phyloP scores from a whole-genome alignment of 2,797 vertebrate genomes.

The Enteromius radiatus region DNA sequence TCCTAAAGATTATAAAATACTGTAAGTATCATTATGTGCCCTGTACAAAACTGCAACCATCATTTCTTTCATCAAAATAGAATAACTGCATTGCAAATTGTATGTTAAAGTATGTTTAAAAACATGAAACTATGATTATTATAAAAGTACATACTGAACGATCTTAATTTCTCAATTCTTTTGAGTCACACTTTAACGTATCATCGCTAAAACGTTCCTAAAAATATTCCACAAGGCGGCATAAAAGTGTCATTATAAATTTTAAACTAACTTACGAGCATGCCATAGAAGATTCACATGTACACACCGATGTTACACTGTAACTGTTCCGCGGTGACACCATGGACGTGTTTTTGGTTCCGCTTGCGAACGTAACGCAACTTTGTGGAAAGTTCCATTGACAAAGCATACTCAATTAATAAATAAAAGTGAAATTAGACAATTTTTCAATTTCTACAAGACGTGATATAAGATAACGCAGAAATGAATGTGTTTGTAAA shows the following conservation, averaged over 20 bases:
- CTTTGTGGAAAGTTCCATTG: neutral
- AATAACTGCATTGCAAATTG: neutral
- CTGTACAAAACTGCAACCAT: neutral
- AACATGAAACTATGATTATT: neutral
- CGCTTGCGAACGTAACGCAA: neutral
- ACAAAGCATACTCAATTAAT: neutral
- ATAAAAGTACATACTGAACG: neutral
- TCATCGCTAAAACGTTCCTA: neutral
- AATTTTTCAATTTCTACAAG: neutral
- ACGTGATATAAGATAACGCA: neutral
- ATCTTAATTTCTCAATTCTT: neutral
- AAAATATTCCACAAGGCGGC: neutral
- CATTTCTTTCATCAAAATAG: neutral
- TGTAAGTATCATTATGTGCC: neutral
- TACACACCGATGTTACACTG: neutral
- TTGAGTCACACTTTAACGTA: neutral
- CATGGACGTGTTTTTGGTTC: slow-evolving; percentile 22
- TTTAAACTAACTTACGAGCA: slow-evolving; percentile 13
- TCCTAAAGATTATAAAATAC: neutral
- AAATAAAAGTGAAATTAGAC: neutral
- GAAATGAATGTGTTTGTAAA: fast-evolving
- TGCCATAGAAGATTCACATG: slow-evolving; percentile 46
- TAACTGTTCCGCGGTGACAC: slow-evolving; percentile 11
- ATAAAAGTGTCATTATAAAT: neutral
- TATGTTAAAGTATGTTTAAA: too few species aligned